phyloP scores from a whole-genome alignment of 2,888 invertebrate species.

The Eupithecia subumbrata region DNA sequence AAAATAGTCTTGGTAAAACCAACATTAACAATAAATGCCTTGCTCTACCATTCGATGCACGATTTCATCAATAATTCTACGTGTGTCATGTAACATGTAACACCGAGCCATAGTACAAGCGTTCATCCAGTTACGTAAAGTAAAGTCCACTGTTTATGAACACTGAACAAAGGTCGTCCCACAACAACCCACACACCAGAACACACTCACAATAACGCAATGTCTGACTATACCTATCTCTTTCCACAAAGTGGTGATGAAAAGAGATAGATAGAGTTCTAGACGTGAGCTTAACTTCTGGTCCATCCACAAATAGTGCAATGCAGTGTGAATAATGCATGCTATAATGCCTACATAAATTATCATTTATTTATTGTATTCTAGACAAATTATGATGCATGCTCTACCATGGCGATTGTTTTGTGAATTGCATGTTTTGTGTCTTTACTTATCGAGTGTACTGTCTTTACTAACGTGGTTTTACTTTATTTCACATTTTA shows the following conservation, averaged over 20 bases:
- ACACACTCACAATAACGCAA: neutral
- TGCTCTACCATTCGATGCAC: slow-evolving; percentile 3
- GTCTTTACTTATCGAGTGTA: slow-evolving; percentile 47
- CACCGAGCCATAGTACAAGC: neutral
- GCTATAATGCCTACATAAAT: slow-evolving; percentile 51
- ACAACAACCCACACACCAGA: slow-evolving; percentile 4
- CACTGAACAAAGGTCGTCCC: slow-evolving; percentile 27
- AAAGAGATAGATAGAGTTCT: neutral
- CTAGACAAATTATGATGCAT: slow-evolving; percentile 61
- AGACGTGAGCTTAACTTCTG: neutral
- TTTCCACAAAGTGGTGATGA: neutral
- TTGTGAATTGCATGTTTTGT: slow-evolving; percentile 72
- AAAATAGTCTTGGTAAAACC: neutral
- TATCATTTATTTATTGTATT: slow-evolving; percentile 60
- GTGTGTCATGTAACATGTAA: slow-evolving; percentile 16
- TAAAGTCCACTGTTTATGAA: slow-evolving; percentile 10
- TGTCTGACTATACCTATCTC: slow-evolving; percentile 3
- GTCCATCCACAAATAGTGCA: slow-evolving; percentile 73
- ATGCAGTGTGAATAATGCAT: slow-evolving; percentile 63
- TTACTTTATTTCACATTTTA: slow-evolving; percentile 13
- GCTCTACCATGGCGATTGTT: slow-evolving; percentile 52
- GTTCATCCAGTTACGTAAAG: slow-evolving; percentile 13
- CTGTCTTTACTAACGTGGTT: slow-evolving; percentile 23
- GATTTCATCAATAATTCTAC: slow-evolving; percentile 13
- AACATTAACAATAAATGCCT: neutral